Evolutionary conservation across 30 jellyfish, hydroid and myxozoan genomes (phyloP).

Genomic region (Mastigias papua): DNA sequence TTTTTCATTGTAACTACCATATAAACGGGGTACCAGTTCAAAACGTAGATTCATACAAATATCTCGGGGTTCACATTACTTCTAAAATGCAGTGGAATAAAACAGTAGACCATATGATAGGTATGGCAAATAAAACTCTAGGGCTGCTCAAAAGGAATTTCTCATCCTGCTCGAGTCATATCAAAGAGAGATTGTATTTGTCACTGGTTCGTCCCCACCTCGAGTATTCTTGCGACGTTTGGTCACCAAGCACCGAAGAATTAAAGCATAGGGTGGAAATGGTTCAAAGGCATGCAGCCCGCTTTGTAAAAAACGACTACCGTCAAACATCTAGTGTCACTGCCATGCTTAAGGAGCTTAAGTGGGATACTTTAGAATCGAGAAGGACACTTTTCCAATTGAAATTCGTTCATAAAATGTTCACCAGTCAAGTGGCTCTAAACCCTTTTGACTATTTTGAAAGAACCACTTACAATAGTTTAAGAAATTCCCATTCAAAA

Average conservation of each 20-base stretch:
- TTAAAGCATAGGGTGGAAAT: not conserved
- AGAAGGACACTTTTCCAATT: not conserved
- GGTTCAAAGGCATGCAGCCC: not conserved
- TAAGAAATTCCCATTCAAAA: not conserved
- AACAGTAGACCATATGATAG: not conserved
- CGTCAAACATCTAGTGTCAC: not conserved
- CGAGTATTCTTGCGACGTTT: slow-evolving; percentile 5
- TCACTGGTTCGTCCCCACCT: slow-evolving; percentile 14
- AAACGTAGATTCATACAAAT: not conserved
- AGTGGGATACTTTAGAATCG: not conserved
- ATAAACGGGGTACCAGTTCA: not conserved
- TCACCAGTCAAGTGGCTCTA: slow-evolving; percentile 7
- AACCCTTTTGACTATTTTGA: not conserved
- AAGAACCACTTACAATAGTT: not conserved
- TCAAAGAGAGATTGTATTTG: not conserved
- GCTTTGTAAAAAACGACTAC: not conserved
- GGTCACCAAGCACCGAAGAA: slow-evolving; percentile 17
- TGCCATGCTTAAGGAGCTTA: not conserved
- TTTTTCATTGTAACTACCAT: not conserved
- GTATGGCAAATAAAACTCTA: not conserved
- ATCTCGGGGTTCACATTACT: not conserved
- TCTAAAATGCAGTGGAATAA: not conserved
- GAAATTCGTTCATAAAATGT: not conserved
- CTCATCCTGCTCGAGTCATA: slow-evolving; percentile 4
- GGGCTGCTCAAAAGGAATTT: not conserved